Evolutionary conservation across 1,140 invertebrate species (phyloP).

Genomic region (Saccostrea glomerata): DNA sequence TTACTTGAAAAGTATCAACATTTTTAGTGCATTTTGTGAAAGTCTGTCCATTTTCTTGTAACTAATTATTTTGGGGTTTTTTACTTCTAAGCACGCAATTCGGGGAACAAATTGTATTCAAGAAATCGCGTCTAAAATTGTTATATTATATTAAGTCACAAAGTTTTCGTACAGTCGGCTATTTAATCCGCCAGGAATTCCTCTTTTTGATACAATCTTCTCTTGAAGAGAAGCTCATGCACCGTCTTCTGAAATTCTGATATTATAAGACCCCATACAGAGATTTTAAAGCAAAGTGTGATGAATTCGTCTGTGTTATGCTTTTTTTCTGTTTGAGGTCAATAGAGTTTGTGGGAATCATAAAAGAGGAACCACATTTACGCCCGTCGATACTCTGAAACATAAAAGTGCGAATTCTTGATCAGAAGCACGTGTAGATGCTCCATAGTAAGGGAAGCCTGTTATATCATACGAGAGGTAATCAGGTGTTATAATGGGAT

Average conservation of each 20-base stretch:
- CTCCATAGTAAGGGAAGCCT: neutral
- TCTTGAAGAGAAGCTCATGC: neutral
- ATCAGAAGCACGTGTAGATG: conserved; percentile 1
- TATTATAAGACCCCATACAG: conserved; percentile 7
- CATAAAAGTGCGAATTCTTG: neutral
- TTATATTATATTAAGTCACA: neutral
- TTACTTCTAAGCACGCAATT: neutral
- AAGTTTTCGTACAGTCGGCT: neutral
- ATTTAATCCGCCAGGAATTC: neutral
- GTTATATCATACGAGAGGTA: neutral
- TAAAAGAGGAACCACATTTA: neutral
- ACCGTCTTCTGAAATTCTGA: neutral
- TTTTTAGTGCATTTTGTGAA: too few relatives aligned
- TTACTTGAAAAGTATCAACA: too few relatives aligned
- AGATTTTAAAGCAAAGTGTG: neutral
- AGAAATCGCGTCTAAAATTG: neutral
- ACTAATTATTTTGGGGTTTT: too few relatives aligned
- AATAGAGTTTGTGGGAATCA: conserved; percentile 17
- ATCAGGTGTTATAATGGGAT: neutral
- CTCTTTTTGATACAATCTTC: neutral
- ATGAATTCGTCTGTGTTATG: neutral
- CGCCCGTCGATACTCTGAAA: neutral
- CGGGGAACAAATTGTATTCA: neutral
- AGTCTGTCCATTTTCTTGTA: too few relatives aligned
- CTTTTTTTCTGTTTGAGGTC: neutral